A percentile compares a stretch with the other conserved stretches of the same genome.
Conservation (phyloP, 1,140 invertebrate species). For the Cotesia vestalis region DNA sequence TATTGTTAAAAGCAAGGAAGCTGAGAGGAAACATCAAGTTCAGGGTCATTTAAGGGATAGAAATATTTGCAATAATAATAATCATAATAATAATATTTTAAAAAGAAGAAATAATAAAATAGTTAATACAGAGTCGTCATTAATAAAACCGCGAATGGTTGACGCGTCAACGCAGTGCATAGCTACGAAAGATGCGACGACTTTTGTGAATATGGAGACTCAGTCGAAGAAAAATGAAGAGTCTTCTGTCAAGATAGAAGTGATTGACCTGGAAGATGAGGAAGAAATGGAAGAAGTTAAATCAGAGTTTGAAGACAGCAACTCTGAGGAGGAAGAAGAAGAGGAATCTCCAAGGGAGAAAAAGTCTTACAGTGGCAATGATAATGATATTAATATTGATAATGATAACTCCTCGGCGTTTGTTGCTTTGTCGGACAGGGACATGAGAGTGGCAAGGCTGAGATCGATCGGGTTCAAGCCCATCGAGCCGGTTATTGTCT, state of each 20-base stretch:
- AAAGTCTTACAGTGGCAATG: not conserved
- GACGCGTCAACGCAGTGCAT: slow-evolving; percentile 53
- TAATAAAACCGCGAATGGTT: slow-evolving; percentile 38
- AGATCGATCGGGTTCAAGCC: slow-evolving; percentile 61
- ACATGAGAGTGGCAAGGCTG: slow-evolving; percentile 52
- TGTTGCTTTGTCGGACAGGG: slow-evolving; percentile 51
- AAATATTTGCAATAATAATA: not conserved
- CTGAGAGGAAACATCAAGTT: not conserved
- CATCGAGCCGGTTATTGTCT: slow-evolving; percentile 39
- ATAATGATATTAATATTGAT: not conserved
- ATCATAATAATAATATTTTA: not conserved
- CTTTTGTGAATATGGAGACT: slow-evolving; percentile 43
- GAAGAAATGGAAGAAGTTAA: slow-evolving; percentile 37
- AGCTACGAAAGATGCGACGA: slow-evolving; percentile 38
- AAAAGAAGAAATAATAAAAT: too few relatives aligned
- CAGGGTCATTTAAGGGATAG: too few relatives aligned
- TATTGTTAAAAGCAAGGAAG: not conserved
- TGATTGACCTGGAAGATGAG: slow-evolving; percentile 49
- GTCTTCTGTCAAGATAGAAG: slow-evolving; percentile 45
- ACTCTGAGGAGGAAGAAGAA: not conserved
- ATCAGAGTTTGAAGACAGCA: slow-evolving; percentile 37
- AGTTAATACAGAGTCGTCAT: not conserved
- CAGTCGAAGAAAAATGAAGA: slow-evolving; percentile 11
- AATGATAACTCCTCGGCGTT: slow-evolving; percentile 51
- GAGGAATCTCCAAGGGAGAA: not conserved